A percentile compares a stretch with the other conserved stretches of the same genome.
phyloP scores from a whole-genome alignment of 2,888 invertebrate species.

The Carterocephalus palaemon region DNA sequence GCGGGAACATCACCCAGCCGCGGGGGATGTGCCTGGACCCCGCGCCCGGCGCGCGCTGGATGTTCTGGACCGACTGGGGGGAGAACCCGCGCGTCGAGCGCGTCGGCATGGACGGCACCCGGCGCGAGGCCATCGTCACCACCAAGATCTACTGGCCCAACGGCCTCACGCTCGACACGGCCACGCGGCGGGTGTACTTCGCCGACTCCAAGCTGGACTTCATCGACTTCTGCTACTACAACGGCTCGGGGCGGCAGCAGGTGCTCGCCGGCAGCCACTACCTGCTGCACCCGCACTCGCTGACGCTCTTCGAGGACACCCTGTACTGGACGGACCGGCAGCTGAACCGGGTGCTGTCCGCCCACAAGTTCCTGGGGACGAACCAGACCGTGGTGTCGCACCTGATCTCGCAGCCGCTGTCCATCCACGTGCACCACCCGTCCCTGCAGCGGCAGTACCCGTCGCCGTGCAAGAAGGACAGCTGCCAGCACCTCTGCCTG shows the following conservation, averaged over 20 bases:
- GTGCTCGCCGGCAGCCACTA: constrained; percentile 94
- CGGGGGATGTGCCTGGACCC: constrained; percentile 98
- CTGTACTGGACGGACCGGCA: constrained; percentile 98
- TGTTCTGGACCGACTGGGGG: constrained; percentile 99
- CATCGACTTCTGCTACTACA: constrained; percentile 98
- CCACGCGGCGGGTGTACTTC: constrained; percentile 96
- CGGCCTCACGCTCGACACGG: constrained; percentile 96
- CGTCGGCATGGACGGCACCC: constrained; percentile 96
- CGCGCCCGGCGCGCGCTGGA: constrained; percentile 88
- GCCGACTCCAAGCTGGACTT: constrained; percentile 98
- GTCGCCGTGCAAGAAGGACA: constrained; percentile 83
- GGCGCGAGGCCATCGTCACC: constrained; percentile 89
- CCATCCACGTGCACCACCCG: constrained; percentile 97
- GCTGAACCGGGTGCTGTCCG: constrained; percentile 91
- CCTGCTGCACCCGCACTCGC: constrained; percentile 95
- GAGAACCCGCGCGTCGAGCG: constrained; percentile 97
- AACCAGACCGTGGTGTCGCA: constrained; percentile 97
- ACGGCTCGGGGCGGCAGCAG: constrained; percentile 93
- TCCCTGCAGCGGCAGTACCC: constrained; percentile 90
- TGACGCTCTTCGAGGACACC: constrained; percentile 96
- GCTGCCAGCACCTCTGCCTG: constrained; percentile 94
- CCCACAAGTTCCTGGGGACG: constrained; percentile 93
- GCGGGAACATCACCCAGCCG: constrained; percentile 97
- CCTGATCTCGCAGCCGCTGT: constrained; percentile 95
- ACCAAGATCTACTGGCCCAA: constrained; percentile 99